A percentile compares a stretch with the other conserved stretches of the same genome.
These are phyloP conservation scores for Theristicus caerulescens DNA, from an alignment of 2,113 vertebrate genomes.

Conservation along the genomic window DNA sequence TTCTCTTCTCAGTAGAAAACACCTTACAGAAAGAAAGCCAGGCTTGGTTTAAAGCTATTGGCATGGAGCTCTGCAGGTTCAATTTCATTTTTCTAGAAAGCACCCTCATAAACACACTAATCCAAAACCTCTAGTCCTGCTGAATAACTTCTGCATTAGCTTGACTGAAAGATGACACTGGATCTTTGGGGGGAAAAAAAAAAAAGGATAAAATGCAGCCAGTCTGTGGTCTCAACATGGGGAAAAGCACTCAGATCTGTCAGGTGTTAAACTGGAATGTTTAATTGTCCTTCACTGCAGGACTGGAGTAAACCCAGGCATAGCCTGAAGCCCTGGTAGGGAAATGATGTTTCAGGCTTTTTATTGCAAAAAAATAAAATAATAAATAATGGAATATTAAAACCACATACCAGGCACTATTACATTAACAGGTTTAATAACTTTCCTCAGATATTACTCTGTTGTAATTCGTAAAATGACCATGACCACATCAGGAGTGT, in stretches of 20 bases:
- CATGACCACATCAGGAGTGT: neutral
- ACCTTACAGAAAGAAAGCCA: neutral
- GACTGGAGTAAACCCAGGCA: neutral
- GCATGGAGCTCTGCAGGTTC: neutral
- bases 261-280: neutral
- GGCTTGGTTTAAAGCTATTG: neutral
- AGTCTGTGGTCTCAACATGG: neutral
- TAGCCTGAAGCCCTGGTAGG: neutral
- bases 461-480: neutral
- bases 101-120: neutral
- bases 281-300: neutral
- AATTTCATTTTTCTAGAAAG: neutral
- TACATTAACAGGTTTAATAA: neutral
- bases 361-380: neutral
- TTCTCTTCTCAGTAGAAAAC: neutral
- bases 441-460: neutral
- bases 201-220: neutral
- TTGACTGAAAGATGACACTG: neutral
- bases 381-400: slow-evolving; percentile 13
- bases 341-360: neutral
- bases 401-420: neutral
- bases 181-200: neutral
- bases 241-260: neutral
- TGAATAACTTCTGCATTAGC: neutral
- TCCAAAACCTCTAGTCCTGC: neutral